Evolutionary conservation across 2,113 vertebrate species (phyloP), one percentile per base, ranked within the genome.

Genomic region (Podarcis muralis): DNA sequence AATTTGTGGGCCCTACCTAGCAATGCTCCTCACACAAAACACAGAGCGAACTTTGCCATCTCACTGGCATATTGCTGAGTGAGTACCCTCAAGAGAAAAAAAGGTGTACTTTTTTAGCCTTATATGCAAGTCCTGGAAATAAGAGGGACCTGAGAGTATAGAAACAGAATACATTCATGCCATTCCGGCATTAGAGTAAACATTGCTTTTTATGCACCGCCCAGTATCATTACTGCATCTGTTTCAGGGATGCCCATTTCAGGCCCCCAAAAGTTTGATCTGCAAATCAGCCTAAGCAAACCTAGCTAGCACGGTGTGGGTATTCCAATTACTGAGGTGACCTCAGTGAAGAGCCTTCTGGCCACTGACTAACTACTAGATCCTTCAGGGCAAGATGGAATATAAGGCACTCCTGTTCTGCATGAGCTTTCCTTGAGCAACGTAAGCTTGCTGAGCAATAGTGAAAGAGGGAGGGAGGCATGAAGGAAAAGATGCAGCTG

Each of bases 401-500:
- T 53, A 53, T 53, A 53, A 53, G 48, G 48, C 9, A 53, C 48
- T 12, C 48, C 48, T 53, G 48, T 53, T 53, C 48, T 53, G 48
- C 48, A 11, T 53, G 48, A 11, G 9, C 48, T 53, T 53, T 53
- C 48, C 48, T 53, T 12, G 11, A 53, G 48, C 48, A 53, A 53
- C 48, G 0, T 53, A 53, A 53, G 48, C 48, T 53, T 53, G 48
- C 48, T 53, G 48, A 12, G 48, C 48, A 53, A 53, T 53, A 53
- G 48, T 11, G 48, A 53, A 53, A 53, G 48, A 53, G 48, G 48
- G 48, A 53, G 11, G 11, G 48, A 53, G 0, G 48, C 2, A 3
- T 12, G 48, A 11, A 53, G 48, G 48, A 11, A 53, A 53, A 57
- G 30, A 30, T 57, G 1, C 77, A 92, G 89, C 91, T 93, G 91